Percentiles rank a stretch among this genome's conserved stretches.
Evolutionary conservation across 2,888 invertebrate species (phyloP).

Genomic region (Zelleria hepariella): DNA sequence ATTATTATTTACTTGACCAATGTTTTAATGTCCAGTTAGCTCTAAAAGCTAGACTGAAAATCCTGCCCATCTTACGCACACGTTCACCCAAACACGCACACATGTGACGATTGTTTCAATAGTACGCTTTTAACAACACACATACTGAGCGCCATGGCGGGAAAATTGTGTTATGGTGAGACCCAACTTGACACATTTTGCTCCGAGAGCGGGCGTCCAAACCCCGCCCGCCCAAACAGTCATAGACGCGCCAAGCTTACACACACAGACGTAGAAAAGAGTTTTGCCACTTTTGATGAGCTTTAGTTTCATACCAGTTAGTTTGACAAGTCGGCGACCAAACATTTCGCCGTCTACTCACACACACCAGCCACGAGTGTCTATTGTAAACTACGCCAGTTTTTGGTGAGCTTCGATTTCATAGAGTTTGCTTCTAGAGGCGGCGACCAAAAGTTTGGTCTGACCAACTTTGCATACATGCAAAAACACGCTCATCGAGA

Average conservation of each 20-base stretch:
- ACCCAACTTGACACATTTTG: background rate
- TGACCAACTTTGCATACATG: background rate
- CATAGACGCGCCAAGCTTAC: conserved; percentile 15
- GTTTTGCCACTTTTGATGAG: background rate
- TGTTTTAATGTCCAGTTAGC: no score
- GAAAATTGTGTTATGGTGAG: background rate
- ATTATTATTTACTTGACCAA: no score
- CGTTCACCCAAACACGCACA: background rate
- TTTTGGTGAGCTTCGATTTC: background rate
- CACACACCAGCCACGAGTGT: background rate
- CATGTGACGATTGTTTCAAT: background rate
- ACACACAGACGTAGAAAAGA: background rate
- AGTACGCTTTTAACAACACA: background rate
- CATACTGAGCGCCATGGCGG: background rate
- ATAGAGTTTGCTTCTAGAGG: background rate
- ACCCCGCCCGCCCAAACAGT: background rate
- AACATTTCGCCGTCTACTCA: background rate
- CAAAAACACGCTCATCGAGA: background rate
- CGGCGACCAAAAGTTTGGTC: background rate
- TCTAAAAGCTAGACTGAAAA: background rate
- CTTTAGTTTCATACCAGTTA: background rate
- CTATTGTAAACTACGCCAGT: background rate
- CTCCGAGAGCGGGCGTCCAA: background rate
- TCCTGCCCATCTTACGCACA: conserved; percentile 5
- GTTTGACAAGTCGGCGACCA: background rate